Conservation (phyloP, 53 echinoderm and acorn worm genomes). For the Echinometra lucunter region DNA sequence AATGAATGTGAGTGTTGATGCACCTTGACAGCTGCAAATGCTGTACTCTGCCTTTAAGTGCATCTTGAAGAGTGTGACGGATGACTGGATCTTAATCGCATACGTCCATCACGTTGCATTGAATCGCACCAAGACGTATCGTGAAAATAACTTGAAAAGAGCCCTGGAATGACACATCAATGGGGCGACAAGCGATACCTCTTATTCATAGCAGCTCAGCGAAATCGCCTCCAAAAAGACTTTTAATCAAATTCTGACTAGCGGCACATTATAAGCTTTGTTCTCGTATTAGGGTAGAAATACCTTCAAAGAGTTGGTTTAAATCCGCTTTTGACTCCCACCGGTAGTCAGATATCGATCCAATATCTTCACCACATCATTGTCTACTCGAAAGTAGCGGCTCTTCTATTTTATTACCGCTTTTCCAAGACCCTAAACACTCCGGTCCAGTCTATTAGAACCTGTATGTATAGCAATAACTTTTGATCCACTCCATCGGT, state of each 20-base stretch:
- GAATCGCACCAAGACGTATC: conserved; percentile 31
- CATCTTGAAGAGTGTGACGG: conserved; percentile 6
- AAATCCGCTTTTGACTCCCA: background rate
- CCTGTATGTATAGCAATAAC: background rate
- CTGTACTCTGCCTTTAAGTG: conserved; percentile 16
- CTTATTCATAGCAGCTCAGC: conserved; percentile 66
- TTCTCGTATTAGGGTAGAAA: conserved; percentile 62
- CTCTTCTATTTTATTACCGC: background rate
- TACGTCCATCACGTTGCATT: conserved; percentile 46
- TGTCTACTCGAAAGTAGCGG: background rate
- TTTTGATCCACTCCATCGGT: conserved; percentile 23
- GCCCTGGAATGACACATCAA: conserved; percentile 53
- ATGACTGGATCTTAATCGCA: conserved; percentile 45
- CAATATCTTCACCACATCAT: background rate
- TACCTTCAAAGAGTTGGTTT: conserved; percentile 18
- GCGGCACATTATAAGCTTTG: conserved; percentile 63
- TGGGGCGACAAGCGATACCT: conserved; percentile 66
- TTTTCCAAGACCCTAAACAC: conserved; percentile 3
- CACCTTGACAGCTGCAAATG: background rate
- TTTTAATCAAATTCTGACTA: conserved; percentile 63
- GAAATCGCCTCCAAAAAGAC: conserved; percentile 60
- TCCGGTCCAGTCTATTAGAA: background rate
- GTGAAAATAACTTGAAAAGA: conserved; percentile 64
- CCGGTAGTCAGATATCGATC: conserved; percentile 43
- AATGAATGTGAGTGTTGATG: background rate